Base-by-base conservation (phyloP, 2,113 vertebrate species). In the Hypocryptadius cinnamomeus region DNA sequence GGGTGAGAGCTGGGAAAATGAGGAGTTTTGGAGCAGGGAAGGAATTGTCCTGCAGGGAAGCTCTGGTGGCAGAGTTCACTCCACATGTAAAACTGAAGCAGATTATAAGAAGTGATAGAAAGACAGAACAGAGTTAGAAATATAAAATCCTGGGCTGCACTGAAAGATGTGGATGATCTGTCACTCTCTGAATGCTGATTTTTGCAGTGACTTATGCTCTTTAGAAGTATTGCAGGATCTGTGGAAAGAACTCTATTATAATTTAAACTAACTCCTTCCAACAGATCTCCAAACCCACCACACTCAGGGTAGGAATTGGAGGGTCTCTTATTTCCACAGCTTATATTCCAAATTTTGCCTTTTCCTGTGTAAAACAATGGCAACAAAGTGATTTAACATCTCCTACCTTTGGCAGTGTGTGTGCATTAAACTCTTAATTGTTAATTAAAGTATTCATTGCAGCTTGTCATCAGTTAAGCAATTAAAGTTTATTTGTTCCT, bases 401-500 rank as follows among this genome's bases (percentile, higher is more conserved):
- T 74, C 65, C n/a, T 3, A 77, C 81, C 57, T 78, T 87, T 90
- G 71, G 74, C 71, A n/a, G 24, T 48, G 19, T 82, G 68, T 40
- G 13, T 45, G 35, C 90, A n/a, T 85, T 83, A 64, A 71, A 70
- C 71, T 77, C 35, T 82, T 93, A 74, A 72, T 81, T 74, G 93
- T 86, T 89, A 88, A 94, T 78, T 82, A 77, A 93, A 68, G 61
- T 65, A 65, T 47, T 94, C 71, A 60, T 63, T 88, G 82, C 77
- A 95, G 79, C 93, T 94, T 91, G 88, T 89, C 92, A 78, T 94
- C 81, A 71, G 66, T 90, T 79, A 53, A 85, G 48, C 79, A 80
- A 68, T 93, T 91, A 76, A 79, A 79, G 44, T 91, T 95, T 82
- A 56, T 73, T 93, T 92, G 77, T 86, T 90, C 90, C 57, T 80